Conservation (phyloP, 2,113 vertebrate genomes). For the Pituophis catenifer region DNA sequence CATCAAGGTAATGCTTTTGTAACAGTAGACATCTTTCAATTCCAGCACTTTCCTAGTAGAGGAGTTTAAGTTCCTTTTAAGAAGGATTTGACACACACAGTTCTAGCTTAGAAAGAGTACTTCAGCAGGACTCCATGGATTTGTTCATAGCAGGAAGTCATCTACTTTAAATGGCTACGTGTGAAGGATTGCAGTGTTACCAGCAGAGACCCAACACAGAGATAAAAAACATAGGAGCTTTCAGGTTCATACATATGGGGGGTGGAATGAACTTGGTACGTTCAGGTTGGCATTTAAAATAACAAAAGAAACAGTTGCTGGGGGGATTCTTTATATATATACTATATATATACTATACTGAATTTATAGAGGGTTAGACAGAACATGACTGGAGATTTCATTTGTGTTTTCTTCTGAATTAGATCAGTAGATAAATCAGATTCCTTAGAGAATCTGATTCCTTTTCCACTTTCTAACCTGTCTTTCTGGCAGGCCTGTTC, state of each 20-base stretch:
- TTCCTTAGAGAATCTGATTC: neutral
- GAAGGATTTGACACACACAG: neutral
- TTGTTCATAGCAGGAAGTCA: neutral
- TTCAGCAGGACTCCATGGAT: neutral
- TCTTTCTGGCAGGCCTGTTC: neutral
- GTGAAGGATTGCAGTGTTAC: neutral
- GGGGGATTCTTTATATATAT: no score
- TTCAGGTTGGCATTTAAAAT: neutral
- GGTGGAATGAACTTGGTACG: neutral
- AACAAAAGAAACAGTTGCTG: neutral
- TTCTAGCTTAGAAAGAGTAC: neutral
- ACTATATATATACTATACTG: neutral
- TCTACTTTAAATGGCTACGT: neutral
- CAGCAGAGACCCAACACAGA: neutral
- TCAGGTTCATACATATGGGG: neutral
- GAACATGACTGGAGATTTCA: neutral
- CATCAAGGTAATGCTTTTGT: neutral
- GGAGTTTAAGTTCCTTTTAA: neutral
- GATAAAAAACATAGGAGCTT: neutral
- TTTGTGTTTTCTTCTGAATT: neutral
- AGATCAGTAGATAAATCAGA: neutral
- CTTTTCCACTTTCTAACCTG: neutral
- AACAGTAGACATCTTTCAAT: neutral
- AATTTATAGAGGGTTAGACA: neutral
- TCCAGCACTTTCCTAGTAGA: neutral